Evolutionary conservation across 2,113 vertebrate genomes (phyloP).

Genomic region (Nipponia nippon): DNA sequence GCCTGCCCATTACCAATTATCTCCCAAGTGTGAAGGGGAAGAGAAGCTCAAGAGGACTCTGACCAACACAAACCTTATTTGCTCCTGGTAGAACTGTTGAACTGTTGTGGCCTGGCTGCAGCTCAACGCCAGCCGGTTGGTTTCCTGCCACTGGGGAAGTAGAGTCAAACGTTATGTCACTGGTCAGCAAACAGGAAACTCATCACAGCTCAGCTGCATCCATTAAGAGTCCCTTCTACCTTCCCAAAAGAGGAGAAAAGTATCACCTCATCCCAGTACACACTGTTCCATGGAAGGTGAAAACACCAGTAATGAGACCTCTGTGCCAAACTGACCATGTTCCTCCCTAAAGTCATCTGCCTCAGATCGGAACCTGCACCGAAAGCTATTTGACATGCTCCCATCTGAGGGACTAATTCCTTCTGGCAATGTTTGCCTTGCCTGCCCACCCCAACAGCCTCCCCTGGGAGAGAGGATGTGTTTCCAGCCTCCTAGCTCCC

Average conservation of each 20-base stretch:
- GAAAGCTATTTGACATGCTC: background rate
- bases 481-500: background rate
- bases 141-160: background rate
- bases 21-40: background rate
- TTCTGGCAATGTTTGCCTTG: background rate
- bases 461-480: background rate
- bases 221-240: background rate
- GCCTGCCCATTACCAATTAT: background rate
- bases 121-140: background rate
- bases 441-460: background rate
- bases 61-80: background rate
- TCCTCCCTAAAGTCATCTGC: background rate
- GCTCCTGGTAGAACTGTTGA: background rate
- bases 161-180: background rate
- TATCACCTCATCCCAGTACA: background rate
- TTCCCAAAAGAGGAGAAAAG: background rate
- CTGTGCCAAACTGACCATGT: background rate
- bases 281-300: background rate
- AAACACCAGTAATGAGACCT: background rate
- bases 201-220: background rate
- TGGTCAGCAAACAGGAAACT: background rate
- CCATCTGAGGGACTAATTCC: background rate
- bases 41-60: background rate
- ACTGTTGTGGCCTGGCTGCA: background rate
- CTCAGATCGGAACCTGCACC: fast-evolving